Base-by-base conservation (phyloP, 2,888 invertebrate species). In the Microchrysa polita region DNA sequence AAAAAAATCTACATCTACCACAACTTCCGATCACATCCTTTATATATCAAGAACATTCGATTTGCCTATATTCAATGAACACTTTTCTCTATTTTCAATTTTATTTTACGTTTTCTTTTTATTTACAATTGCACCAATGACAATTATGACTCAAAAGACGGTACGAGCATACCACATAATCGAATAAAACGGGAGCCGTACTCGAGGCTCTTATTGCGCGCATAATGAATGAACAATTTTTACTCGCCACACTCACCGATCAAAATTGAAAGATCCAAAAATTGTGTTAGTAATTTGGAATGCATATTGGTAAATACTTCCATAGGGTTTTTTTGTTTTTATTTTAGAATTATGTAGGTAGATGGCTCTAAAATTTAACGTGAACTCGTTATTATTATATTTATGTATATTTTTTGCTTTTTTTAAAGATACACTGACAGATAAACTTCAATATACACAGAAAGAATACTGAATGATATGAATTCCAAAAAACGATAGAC, bases 101-200 rank as follows among this genome's bases (percentile, higher is more conserved):
- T 69, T 69, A 69, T 69, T 59, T 69, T 69, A 67, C n/a, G 53
- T 34, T 55, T 69, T 20, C 16, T 34, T 34, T 34, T 34, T 69
- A 55, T 69, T 57, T 69, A 69, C 69, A 69, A 69, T 69, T 69
- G 69, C 69, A 69, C 55, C 55, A 34, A 57, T 69, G 61, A 61
- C 61, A 61, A 61, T 40, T 40, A 60, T 20, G 14, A 61, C 23
- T 61, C n/a, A 40, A n/a, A 40, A 61, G 5, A 61, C 61, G 27
- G 27, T 34, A 34, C 27, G 27, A 7, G n/a, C n/a, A 34, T 34
- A 34, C 2, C 27, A 34, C 27, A 34, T 34, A 34, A 34, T 34
- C 7, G 27, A 34, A n/a, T n/a, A n/a, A 34, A 34, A 34, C 27
- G 4, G 27, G n/a, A 34, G 7, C 27, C 27, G 27, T 7, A 34